Conservation (phyloP, 53 echinoderm and acorn worm genomes). For the Arbacia lixula region DNA sequence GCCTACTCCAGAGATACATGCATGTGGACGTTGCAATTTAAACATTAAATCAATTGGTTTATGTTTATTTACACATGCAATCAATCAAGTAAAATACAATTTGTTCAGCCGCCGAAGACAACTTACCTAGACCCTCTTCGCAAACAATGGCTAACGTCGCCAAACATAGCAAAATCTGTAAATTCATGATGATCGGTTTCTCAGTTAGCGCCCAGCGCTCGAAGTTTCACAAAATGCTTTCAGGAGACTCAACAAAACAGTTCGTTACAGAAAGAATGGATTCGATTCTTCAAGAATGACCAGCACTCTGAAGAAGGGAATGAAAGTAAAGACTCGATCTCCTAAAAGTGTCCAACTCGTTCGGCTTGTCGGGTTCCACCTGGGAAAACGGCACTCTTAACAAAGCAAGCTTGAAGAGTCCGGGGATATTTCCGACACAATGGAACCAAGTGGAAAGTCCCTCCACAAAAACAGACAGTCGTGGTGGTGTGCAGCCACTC, state of each 20-base stretch:
- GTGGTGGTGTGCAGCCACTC: too few relatives aligned
- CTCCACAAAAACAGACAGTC: too few relatives aligned
- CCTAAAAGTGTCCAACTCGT: too few relatives aligned
- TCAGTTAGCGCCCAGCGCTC: constrained; percentile 19
- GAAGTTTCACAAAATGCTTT: constrained; percentile 8
- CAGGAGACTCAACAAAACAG: neutral
- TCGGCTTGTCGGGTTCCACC: too few relatives aligned
- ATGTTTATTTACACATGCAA: too few relatives aligned
- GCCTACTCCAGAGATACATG: too few relatives aligned
- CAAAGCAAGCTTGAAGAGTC: neutral
- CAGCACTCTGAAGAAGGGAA: constrained; percentile 39
- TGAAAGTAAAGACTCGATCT: too few relatives aligned
- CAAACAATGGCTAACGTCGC: constrained; percentile 1
- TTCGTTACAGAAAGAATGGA: constrained; percentile 7
- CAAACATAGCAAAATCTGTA: constrained; percentile 26
- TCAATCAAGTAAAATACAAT: too few relatives aligned
- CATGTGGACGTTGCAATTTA: too few relatives aligned
- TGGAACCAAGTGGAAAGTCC: constrained; percentile 17
- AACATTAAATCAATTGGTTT: too few relatives aligned
- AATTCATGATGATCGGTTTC: constrained; percentile 46
- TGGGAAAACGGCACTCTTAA: too few relatives aligned
- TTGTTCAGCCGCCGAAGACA: too few relatives aligned
- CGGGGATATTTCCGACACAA: neutral
- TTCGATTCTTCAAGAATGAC: constrained; percentile 40
- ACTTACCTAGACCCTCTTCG: constrained; percentile 10